Evolutionary conservation across 2,113 vertebrate species (phyloP).

Genomic region (Grus americana): DNA sequence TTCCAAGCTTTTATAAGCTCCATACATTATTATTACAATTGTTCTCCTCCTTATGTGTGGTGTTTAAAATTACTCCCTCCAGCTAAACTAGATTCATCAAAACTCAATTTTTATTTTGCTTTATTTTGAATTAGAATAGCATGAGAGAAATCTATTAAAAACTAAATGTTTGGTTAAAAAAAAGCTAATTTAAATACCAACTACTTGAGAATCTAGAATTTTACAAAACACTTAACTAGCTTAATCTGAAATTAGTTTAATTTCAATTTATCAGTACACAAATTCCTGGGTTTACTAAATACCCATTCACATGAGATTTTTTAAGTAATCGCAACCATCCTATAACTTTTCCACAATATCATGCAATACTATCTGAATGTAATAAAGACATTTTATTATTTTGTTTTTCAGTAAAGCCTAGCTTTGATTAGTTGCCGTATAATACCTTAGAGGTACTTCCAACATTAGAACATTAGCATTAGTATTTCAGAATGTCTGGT

Average conservation of each 20-base stretch:
- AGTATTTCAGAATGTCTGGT: background rate
- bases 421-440: background rate
- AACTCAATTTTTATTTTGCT: background rate
- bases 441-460: background rate
- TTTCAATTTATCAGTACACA: background rate
- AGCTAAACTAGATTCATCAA: background rate
- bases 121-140: background rate
- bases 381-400: background rate
- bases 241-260: background rate
- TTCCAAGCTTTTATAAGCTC: background rate
- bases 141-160: background rate
- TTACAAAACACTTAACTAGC: background rate
- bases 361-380: background rate
- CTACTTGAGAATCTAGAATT: background rate
- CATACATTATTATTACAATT: background rate
- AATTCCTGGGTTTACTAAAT: background rate
- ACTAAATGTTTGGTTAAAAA: background rate
- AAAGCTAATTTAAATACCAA: background rate
- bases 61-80: background rate
- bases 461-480: background rate
- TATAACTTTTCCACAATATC: background rate
- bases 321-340: background rate
- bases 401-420: background rate
- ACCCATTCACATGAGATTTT: background rate
- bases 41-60: background rate